Evolutionary conservation across 2,888 invertebrate genomes (phyloP).

Genomic region (Acleris sparsana): DNA sequence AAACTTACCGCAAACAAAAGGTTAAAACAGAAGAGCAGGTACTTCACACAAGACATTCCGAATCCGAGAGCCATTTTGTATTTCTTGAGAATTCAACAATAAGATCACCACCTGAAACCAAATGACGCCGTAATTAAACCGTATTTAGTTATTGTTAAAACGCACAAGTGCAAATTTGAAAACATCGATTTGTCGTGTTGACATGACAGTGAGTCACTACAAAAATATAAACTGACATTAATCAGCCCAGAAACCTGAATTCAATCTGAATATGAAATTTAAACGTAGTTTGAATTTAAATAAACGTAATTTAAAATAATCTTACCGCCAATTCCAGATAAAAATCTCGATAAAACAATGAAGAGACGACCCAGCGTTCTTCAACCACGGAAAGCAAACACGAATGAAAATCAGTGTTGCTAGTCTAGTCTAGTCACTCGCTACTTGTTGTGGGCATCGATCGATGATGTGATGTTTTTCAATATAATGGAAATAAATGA

Average conservation of each 20-base stretch:
- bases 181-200: conserved; percentile 34
- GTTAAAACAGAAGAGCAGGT: conserved; percentile 94
- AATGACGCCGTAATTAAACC: conserved; percentile 58
- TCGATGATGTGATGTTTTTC: too few species aligned
- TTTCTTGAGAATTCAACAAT: conserved; percentile 57
- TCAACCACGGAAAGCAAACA: conserved; percentile 20
- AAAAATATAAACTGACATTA: conserved; percentile 1
- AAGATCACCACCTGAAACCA: conserved; percentile 67
- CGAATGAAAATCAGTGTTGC: conserved; percentile 25
- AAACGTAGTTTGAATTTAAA: background rate
- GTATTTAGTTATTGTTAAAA: conserved; percentile 39
- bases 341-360: conserved; percentile 20
- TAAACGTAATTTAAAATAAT: conserved; percentile 14
- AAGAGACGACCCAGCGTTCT: conserved; percentile 9
- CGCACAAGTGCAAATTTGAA: conserved; percentile 35
- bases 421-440: background rate
- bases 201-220: conserved; percentile 18
- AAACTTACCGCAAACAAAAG: conserved; percentile 93
- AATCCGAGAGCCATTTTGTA: conserved; percentile 88
- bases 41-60: conserved; percentile 94
- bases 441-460: too few species aligned
- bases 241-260: background rate
- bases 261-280: background rate
- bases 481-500: too few species aligned
- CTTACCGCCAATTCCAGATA: conserved; percentile 32